phyloP scores from a whole-genome alignment of 2,113 vertebrate genomes.

The Circaetus cinerascens region DNA sequence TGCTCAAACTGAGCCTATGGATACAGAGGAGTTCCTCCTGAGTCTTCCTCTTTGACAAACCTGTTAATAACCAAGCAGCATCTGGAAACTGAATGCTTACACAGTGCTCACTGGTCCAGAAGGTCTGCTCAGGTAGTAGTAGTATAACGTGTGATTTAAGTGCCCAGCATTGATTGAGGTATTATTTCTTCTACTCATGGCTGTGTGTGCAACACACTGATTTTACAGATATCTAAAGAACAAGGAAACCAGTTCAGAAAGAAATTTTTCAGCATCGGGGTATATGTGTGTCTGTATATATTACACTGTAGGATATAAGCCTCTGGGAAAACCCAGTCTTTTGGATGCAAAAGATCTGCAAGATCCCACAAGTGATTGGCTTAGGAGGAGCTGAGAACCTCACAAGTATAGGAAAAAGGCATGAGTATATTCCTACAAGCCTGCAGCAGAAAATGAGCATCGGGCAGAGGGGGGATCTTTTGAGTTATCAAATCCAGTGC shows the following conservation, averaged over 20 bases:
- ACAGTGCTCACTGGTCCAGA: neutral
- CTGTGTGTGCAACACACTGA: neutral
- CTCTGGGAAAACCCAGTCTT: neutral
- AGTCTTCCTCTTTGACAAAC: neutral
- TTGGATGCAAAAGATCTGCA: neutral
- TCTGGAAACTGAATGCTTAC: neutral
- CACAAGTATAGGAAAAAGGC: neutral
- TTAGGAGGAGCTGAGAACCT: neutral
- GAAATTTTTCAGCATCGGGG: neutral
- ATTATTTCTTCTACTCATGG: neutral
- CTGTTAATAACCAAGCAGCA: neutral
- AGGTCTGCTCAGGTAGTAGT: neutral
- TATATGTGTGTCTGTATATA: neutral
- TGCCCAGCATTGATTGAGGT: neutral
- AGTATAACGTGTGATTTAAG: neutral
- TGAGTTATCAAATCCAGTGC: neutral
- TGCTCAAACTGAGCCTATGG: neutral
- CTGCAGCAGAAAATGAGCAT: neutral
- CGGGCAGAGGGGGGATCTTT: neutral
- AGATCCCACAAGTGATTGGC: neutral
- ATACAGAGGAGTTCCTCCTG: neutral
- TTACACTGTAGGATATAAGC: neutral
- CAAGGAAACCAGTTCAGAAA: neutral
- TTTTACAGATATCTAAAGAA: neutral
- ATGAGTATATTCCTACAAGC: neutral